phyloP scores from a whole-genome alignment of 2,797 vertebrate genomes.

The Aphelocoma californica region DNA sequence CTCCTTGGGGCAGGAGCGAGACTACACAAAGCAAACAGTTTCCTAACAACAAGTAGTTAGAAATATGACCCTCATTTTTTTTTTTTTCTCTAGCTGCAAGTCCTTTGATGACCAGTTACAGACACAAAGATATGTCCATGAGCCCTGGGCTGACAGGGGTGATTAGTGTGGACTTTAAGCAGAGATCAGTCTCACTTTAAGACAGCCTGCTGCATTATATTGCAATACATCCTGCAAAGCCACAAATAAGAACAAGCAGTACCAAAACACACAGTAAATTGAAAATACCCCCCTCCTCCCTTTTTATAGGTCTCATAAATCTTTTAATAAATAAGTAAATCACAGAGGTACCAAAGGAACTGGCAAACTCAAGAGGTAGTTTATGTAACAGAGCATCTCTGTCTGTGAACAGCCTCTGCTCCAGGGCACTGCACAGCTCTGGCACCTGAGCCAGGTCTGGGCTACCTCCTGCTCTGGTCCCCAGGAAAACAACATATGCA shows the following conservation, averaged over 20 bases:
- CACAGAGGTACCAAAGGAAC: background rate
- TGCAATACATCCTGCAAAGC: background rate
- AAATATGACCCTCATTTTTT: background rate
- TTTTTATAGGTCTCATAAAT: background rate
- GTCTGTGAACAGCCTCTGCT: background rate
- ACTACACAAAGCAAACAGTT: background rate
- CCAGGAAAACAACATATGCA: background rate
- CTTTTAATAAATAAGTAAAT: background rate
- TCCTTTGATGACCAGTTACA: background rate
- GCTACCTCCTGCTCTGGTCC: background rate
- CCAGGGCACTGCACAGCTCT: background rate
- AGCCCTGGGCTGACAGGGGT: background rate
- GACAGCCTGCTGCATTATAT: background rate
- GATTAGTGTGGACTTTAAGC: background rate
- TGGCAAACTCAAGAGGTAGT: conserved; percentile 9
- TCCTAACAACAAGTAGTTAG: background rate
- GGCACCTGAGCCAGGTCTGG: background rate
- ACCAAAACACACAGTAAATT: background rate
- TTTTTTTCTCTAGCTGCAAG: background rate
- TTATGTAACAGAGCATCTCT: background rate
- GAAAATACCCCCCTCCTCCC: background rate
- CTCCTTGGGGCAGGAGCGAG: background rate
- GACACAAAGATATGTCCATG: background rate
- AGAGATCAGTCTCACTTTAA: background rate
- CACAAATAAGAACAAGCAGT: background rate